Evolutionary conservation across 2,888 invertebrate species (phyloP).

Genomic region (Timandra comae): DNA sequence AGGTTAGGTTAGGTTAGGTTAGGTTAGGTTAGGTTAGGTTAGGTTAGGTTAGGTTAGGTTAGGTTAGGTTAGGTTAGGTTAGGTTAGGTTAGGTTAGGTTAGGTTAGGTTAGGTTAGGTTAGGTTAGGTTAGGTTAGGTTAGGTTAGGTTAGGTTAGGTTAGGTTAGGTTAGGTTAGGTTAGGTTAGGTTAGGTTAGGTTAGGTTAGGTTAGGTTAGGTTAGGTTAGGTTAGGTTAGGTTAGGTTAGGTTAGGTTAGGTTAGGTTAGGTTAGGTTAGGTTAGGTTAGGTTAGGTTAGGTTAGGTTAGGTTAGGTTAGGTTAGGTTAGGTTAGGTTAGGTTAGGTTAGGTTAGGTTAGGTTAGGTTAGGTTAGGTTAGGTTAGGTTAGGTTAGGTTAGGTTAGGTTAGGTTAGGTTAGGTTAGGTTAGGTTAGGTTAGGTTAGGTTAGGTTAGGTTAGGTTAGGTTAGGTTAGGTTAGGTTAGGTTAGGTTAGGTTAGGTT

Average conservation of each 20-base stretch:
- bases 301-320: slow-evolving; percentile 15
- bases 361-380: slow-evolving; percentile 13
- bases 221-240: slow-evolving; percentile 6
- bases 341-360: slow-evolving; percentile 11
- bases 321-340: slow-evolving; percentile 15
- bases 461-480: slow-evolving; percentile 9
- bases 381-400: slow-evolving; percentile 13
- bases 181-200: slow-evolving; percentile 12
- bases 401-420: slow-evolving; percentile 9
- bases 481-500: slow-evolving; percentile 16
- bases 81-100: slow-evolving; percentile 17
- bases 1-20: slow-evolving; percentile 9
- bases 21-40: slow-evolving; percentile 16
- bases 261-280: slow-evolving; percentile 13
- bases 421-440: slow-evolving; percentile 7
- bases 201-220: slow-evolving; percentile 8
- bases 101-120: slow-evolving; percentile 20
- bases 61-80: slow-evolving; percentile 16
- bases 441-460: slow-evolving; percentile 13
- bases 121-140: slow-evolving; percentile 26
- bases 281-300: slow-evolving; percentile 16
- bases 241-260: slow-evolving; percentile 7
- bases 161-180: slow-evolving; percentile 15
- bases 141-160: slow-evolving; percentile 15
- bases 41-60: slow-evolving; percentile 18